A percentile compares a stretch with the other conserved stretches of the same genome.
Evolutionary conservation across 2,797 vertebrate species (phyloP).

Genomic region (Chaetophractus vellerosus): DNA sequence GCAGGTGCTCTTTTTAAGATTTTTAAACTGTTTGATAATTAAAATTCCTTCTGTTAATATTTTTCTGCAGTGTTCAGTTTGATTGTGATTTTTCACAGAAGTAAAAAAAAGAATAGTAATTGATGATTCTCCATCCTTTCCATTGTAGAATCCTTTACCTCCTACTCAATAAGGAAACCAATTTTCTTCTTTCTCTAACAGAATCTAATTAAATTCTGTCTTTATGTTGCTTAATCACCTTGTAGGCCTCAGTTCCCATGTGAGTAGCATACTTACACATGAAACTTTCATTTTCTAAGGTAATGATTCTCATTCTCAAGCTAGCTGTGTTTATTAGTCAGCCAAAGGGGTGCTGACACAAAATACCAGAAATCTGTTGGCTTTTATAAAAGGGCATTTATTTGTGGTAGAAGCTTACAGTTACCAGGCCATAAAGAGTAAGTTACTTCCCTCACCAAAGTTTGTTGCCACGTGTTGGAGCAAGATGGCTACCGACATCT

Average conservation of each 20-base stretch:
- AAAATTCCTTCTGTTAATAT: neutral
- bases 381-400: too few species aligned
- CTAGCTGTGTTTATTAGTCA: neutral
- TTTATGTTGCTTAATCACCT: neutral
- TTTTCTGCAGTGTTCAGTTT: neutral
- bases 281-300: neutral
- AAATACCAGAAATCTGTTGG: too few species aligned
- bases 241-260: neutral
- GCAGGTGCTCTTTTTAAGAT: neutral
- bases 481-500: too few species aligned
- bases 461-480: too few species aligned
- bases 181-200: constrained; percentile 11
- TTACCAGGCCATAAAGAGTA: too few species aligned
- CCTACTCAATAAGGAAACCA: neutral
- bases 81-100: neutral
- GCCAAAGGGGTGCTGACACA: too few species aligned
- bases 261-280: neutral
- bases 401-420: too few species aligned
- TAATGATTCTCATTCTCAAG: neutral
- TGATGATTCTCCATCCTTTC: neutral
- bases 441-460: too few species aligned
- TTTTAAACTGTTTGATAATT: neutral
- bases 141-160: neutral
- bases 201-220: neutral
- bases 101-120: neutral